Base-by-base conservation (phyloP, 2,888 invertebrate genomes). In the Bugula neritina region DNA sequence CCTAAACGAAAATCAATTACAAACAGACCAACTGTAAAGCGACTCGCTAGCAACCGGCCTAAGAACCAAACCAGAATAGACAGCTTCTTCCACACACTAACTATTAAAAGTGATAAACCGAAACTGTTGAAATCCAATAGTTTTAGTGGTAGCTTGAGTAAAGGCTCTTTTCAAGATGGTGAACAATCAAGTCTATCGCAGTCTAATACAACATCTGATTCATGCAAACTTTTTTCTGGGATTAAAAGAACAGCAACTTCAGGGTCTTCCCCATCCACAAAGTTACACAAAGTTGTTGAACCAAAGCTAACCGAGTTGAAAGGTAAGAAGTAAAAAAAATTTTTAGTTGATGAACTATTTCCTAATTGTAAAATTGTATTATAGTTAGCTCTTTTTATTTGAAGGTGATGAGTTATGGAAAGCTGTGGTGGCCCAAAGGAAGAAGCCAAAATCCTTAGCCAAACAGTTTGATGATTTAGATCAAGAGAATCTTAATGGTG, bases 381-480 rank as follows among this genome's bases (percentile, higher is more conserved):
- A n/a, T n/a, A n/a, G n/a, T n/a, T n/a, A n/a, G n/a, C n/a, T n/a
- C 10, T 13, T 52, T 52, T 57, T 57, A 17, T 5, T 63, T 29
- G 10, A 13, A 63, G 63, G 63, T 10, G 63, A 34, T 63, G 63
- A 63, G 31, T 31, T 63, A 31, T 63, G 63, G 63, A 63, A 27
- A 63, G 63, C 63, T 25, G 29, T 63, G 27, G 63, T 31, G 5
- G 63, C 63, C 10, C 63, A 34, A 63, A 63, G 63, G 27, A 63
- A 63, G 29, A 63, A 63, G n/a, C 63, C 29, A 25, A 63, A 34
- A 27, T 63, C 63, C 3, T 63, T 63, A 31, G 31, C 63, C 27
- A 27, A 21, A 13, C 10, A 63, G n/a, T 10, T 63, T 25, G 25
- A 5, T n/a, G 31, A 63, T 29, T 13, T 10, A 13, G 29, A 17